phyloP scores from a whole-genome alignment of 1,140 invertebrate genomes.

The Eulimnadia texana region DNA sequence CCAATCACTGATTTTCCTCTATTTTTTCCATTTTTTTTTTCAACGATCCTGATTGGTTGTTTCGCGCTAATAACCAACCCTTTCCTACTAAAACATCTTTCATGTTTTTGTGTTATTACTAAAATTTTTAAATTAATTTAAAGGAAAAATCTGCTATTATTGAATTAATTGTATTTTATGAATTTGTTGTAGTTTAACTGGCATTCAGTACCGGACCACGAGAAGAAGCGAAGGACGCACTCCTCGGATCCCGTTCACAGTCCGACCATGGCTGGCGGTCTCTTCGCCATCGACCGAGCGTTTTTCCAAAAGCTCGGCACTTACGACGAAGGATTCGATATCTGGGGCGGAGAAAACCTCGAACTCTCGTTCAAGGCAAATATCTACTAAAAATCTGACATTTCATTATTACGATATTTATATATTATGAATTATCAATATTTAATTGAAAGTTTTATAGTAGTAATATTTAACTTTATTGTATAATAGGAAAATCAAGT shows the following conservation, averaged over 20 bases:
- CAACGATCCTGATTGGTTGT: neutral
- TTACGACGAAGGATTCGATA: slow-evolving; percentile 98
- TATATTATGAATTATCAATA: neutral
- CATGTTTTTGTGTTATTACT: no score
- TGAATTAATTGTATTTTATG: neutral
- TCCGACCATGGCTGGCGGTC: slow-evolving; percentile 97
- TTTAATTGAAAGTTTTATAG: neutral
- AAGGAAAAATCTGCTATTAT: neutral
- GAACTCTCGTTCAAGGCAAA: slow-evolving; percentile 98
- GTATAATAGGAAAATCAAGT: no score
- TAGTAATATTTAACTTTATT: neutral
- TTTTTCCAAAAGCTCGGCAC: slow-evolving; percentile 95
- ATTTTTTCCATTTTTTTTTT: neutral
- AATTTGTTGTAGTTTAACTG: slow-evolving; percentile 31
- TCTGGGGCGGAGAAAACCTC: slow-evolving; percentile 98
- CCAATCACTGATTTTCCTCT: slow-evolving; percentile 1
- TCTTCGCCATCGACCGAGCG: slow-evolving; percentile 91
- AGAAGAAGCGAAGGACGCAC: slow-evolving; percentile 61
- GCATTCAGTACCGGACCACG: slow-evolving; percentile 88
- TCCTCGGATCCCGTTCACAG: slow-evolving; percentile 81
- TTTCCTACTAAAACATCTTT: no score
- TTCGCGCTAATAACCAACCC: neutral
- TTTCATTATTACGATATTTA: no score
- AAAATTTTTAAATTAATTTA: neutral
- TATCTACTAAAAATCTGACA: no score